Percentiles rank a stretch among this genome's conserved stretches.
These are phyloP conservation scores for Penaeus monodon DNA, from an alignment of 2,888 invertebrate species.

Conservation along the genomic window DNA sequence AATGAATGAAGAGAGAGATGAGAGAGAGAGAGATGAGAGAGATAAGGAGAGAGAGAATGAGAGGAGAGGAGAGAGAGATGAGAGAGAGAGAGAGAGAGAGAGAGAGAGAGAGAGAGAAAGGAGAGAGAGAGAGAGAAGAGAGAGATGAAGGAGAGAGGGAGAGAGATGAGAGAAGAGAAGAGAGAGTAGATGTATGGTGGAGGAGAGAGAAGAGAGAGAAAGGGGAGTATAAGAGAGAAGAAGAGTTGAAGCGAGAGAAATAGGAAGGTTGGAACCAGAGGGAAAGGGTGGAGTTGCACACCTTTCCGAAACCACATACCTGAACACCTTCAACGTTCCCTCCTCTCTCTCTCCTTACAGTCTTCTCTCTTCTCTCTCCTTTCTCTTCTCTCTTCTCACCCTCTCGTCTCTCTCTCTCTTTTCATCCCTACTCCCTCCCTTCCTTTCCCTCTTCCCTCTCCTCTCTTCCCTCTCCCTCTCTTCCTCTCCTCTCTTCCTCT, in stretches of 20 bases:
- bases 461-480: background rate
- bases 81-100: background rate
- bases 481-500: background rate
- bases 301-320: too few relatives aligned
- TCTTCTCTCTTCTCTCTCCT: background rate
- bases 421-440: background rate
- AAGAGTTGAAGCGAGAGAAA: background rate
- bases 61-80: background rate
- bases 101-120: background rate
- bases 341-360: too few relatives aligned
- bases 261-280: too few relatives aligned
- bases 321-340: too few relatives aligned
- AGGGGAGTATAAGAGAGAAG: conserved; percentile 26
- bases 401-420: background rate
- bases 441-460: background rate
- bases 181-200: background rate
- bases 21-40: background rate
- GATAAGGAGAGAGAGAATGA: background rate
- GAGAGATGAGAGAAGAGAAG: background rate
- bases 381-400: background rate
- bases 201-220: conserved; percentile 9
- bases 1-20: conserved; percentile 4
- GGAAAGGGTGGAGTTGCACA: too few relatives aligned
- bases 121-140: background rate
- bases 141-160: background rate